Evolutionary conservation across 2,888 invertebrate species (phyloP).

Genomic region (Ecdyonurus torrentis): DNA sequence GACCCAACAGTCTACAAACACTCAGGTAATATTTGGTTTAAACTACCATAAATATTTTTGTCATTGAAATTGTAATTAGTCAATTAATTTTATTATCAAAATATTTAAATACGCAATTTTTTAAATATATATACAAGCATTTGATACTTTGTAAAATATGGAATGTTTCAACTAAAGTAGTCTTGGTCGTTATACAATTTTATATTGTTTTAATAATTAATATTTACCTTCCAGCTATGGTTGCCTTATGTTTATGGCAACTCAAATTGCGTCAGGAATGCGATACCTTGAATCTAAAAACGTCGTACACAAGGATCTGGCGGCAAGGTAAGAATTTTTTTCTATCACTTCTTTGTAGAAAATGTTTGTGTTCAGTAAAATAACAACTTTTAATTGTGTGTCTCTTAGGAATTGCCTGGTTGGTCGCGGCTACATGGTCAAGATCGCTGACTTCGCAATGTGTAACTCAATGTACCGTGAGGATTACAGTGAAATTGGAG

Average conservation of each 20-base stretch:
- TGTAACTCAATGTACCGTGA: slow-evolving; percentile 42
- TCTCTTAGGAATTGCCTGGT: slow-evolving; percentile 39
- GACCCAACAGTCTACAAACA: slow-evolving; percentile 26
- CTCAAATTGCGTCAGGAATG: slow-evolving; percentile 64
- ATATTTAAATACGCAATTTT: no score
- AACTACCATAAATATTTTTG: no score
- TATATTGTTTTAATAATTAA: neutral
- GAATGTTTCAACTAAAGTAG: neutral
- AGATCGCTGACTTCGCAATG: slow-evolving; percentile 45
- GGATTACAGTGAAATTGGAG: slow-evolving; percentile 44
- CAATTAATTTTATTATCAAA: no score
- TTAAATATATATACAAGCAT: no score
- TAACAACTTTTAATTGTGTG: slow-evolving; percentile 12
- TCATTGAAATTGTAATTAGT: no score
- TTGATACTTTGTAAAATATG: neutral
- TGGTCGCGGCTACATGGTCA: slow-evolving; percentile 39
- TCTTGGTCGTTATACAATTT: neutral
- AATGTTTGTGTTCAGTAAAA: neutral
- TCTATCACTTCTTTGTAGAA: neutral
- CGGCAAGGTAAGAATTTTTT: slow-evolving; percentile 35
- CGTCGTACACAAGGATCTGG: slow-evolving; percentile 63
- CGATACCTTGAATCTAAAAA: slow-evolving; percentile 60
- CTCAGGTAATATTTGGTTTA: slow-evolving; percentile 23
- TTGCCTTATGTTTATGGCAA: slow-evolving; percentile 51
- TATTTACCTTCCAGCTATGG: slow-evolving; percentile 36